A percentile compares a stretch with the other conserved stretches of the same genome.
Evolutionary conservation across 2,797 vertebrate species (phyloP).

Genomic region (Enteromius treurensis): DNA sequence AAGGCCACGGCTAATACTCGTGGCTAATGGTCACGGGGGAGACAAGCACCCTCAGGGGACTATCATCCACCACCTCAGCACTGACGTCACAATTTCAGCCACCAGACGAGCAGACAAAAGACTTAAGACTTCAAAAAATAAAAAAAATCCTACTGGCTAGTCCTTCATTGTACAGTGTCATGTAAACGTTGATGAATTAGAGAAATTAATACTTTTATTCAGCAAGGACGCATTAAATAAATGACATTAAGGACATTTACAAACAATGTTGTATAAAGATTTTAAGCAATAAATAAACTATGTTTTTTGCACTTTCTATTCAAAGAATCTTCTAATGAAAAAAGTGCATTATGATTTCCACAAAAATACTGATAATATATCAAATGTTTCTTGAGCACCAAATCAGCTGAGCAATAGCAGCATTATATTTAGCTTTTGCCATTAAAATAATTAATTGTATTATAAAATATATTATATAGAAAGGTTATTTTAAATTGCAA

Average conservation of each 20-base stretch:
- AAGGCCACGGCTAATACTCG: constrained; percentile 20
- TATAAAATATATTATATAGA: neutral
- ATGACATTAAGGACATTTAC: neutral
- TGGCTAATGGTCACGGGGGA: constrained; percentile 20
- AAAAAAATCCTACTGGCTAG: neutral
- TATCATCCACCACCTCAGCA: neutral
- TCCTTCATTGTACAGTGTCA: neutral
- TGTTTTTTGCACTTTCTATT: neutral
- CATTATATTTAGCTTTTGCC: neutral
- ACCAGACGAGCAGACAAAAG: neutral
- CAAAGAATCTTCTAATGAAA: neutral
- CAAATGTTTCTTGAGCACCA: neutral
- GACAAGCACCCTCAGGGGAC: neutral
- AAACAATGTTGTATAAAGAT: neutral
- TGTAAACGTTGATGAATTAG: neutral
- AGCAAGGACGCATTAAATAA: neutral
- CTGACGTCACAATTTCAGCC: neutral
- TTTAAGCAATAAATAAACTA: neutral
- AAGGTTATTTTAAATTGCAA: neutral
- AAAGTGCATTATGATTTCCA: neutral
- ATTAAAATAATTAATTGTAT: neutral
- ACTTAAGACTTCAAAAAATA: neutral
- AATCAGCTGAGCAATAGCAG: neutral
- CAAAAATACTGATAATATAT: neutral
- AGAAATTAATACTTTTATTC: neutral